Percentiles rank a stretch among this genome's conserved stretches.
phyloP scores from a whole-genome alignment of 2,113 vertebrate species.

The Atractosteus spatula region DNA sequence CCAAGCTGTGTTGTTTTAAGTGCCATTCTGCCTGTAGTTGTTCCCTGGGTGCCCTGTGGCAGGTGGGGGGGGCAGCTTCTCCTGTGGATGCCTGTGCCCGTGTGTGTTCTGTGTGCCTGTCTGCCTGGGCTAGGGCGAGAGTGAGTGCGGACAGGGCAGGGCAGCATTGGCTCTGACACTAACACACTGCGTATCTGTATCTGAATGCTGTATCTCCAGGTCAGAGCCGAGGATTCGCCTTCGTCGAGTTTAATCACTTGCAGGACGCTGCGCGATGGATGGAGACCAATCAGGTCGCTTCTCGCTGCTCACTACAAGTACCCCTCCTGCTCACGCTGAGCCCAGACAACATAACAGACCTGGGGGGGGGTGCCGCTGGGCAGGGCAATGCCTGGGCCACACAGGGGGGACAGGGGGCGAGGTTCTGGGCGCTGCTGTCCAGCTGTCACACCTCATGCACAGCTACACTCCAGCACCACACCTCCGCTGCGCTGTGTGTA shows the following conservation, averaged over 20 bases:
- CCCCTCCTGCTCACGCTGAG: constrained; percentile 54
- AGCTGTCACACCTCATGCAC: too few species aligned
- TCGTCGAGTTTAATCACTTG: constrained; percentile 96
- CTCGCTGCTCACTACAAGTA: constrained; percentile 75
- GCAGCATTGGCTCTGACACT: constrained; percentile 34
- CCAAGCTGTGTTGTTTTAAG: constrained; percentile 75
- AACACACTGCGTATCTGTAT: constrained; percentile 69
- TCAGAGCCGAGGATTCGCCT: constrained; percentile 96
- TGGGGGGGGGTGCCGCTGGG: neutral
- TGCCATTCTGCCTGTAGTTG: constrained; percentile 71
- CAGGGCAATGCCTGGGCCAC: constrained; percentile 8
- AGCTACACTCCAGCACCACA: too few species aligned
- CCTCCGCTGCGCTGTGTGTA: too few species aligned
- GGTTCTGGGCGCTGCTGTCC: too few species aligned
- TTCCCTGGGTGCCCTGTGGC: constrained; percentile 56
- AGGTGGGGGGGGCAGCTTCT: too few species aligned
- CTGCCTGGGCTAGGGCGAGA: constrained; percentile 66
- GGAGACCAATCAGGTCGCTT: constrained; percentile 96
- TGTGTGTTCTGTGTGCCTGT: constrained; percentile 52
- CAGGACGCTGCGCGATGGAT: constrained; percentile 93
- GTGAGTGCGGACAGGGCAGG: neutral
- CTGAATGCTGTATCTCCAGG: constrained; percentile 85
- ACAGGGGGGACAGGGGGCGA: neutral
- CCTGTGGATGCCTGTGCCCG: neutral
- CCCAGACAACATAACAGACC: constrained; percentile 3